These are phyloP conservation scores for Orchestia grillus DNA, from an alignment of 1,140 invertebrate species.

Conservation along the genomic window DNA sequence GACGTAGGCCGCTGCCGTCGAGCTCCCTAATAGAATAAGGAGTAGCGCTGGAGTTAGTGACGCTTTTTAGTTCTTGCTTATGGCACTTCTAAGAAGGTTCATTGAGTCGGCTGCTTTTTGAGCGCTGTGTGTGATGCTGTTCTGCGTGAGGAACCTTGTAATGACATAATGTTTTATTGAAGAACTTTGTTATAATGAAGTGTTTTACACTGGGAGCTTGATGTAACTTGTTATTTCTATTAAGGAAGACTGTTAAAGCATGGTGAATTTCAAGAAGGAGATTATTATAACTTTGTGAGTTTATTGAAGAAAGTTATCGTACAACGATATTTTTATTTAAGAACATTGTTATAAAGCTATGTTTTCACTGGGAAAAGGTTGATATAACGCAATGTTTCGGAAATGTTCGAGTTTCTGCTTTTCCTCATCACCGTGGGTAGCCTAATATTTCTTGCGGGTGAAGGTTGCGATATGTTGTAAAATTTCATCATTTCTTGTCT, in stretches of 20 bases:
- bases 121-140: background rate
- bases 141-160: background rate
- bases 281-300: no score
- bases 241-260: no score
- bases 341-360: no score
- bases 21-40: background rate
- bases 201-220: no score
- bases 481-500: background rate
- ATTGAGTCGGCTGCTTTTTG: background rate
- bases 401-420: background rate
- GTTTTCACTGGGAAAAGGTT: no score
- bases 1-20: background rate
- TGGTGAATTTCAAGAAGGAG: no score
- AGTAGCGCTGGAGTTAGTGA: background rate
- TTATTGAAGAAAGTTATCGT: no score
- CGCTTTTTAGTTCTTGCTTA: background rate
- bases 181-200: no score
- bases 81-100: background rate
- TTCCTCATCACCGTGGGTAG: background rate
- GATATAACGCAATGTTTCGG: no score
- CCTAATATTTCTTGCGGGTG: background rate
- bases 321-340: no score
- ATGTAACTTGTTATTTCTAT: no score
- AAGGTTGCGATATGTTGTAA: no score
- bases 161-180: background rate